Evolutionary conservation across 2,797 vertebrate species (phyloP).

Genomic region (Gila robusta): DNA sequence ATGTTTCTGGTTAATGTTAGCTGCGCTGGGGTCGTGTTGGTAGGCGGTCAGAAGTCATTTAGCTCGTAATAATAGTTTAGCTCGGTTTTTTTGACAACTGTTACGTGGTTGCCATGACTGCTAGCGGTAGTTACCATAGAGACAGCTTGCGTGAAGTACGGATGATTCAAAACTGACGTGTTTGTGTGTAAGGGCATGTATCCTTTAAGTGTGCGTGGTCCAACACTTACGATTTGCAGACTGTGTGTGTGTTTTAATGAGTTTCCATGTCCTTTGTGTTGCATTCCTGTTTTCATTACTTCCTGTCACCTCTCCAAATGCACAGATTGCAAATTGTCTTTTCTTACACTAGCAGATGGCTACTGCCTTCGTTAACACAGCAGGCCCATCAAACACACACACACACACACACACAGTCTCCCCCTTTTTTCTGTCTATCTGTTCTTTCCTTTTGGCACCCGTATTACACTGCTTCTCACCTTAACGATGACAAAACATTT

Average conservation of each 20-base stretch:
- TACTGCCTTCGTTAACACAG: conserved; percentile 59
- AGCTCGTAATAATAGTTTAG: conserved; percentile 74
- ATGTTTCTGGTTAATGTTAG: conserved; percentile 27
- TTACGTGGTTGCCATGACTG: conserved; percentile 78
- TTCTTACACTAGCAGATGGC: conserved; percentile 79
- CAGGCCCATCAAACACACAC: conserved; percentile 55
- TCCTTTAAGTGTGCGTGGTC: conserved; percentile 50
- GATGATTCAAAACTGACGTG: conserved; percentile 67
- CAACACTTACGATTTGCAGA: conserved; percentile 32
- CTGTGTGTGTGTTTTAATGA: conserved; percentile 37
- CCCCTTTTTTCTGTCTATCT: conserved; percentile 13
- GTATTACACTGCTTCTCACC: conserved; percentile 26
- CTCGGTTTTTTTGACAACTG: conserved; percentile 68
- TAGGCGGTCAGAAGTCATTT: conserved; percentile 66
- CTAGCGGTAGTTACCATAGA: conserved; percentile 83
- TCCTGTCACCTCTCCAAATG: conserved; percentile 78
- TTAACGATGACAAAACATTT: conserved; percentile 23
- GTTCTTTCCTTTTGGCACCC: neutral
- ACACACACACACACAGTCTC: conserved; percentile 47
- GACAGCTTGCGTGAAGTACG: conserved; percentile 73
- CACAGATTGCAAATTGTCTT: conserved; percentile 81
- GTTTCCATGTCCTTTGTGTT: conserved; percentile 56
- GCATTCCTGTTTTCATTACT: conserved; percentile 71
- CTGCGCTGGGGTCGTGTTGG: conserved; percentile 39
- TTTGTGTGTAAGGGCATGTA: conserved; percentile 52